Evolutionary conservation across 2,888 invertebrate species (phyloP).

Genomic region (Hyposoter dolosus): DNA sequence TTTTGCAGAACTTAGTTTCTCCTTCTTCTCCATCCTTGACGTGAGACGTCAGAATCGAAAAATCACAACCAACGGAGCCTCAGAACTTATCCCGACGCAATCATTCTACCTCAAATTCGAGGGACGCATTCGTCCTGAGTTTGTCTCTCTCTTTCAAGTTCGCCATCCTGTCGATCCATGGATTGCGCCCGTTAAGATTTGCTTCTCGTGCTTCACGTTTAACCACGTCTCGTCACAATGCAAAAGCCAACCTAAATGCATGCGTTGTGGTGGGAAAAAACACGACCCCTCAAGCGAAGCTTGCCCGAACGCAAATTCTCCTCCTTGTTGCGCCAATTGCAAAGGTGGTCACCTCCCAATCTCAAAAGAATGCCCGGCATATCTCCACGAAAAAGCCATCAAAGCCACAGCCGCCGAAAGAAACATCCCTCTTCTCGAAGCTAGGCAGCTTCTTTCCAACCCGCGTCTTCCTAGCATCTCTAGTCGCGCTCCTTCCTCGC

Average conservation of each 20-base stretch:
- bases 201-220: conserved; percentile 31
- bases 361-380: conserved; percentile 14
- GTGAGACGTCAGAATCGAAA: conserved; percentile 26
- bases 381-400: conserved; percentile 29
- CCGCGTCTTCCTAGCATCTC: too few species aligned
- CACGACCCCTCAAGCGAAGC: background rate
- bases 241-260: conserved; percentile 32
- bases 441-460: too few species aligned
- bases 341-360: conserved; percentile 20
- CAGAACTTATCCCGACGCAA: conserved; percentile 23
- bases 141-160: conserved; percentile 32
- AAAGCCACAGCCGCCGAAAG: background rate
- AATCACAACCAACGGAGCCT: background rate
- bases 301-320: background rate
- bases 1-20: background rate
- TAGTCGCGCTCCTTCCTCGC: too few species aligned
- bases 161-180: conserved; percentile 31
- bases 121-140: conserved; percentile 18
- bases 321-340: conserved; percentile 39
- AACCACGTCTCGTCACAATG: conserved; percentile 29
- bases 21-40: background rate
- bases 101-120: conserved; percentile 34
- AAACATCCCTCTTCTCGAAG: too few species aligned
- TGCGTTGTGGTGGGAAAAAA: conserved; percentile 23
- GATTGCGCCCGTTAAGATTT: conserved; percentile 22